Percentiles rank a stretch among this genome's conserved stretches.
Conservation (phyloP, 1,140 invertebrate species). For the Trichonephila inaurata region DNA sequence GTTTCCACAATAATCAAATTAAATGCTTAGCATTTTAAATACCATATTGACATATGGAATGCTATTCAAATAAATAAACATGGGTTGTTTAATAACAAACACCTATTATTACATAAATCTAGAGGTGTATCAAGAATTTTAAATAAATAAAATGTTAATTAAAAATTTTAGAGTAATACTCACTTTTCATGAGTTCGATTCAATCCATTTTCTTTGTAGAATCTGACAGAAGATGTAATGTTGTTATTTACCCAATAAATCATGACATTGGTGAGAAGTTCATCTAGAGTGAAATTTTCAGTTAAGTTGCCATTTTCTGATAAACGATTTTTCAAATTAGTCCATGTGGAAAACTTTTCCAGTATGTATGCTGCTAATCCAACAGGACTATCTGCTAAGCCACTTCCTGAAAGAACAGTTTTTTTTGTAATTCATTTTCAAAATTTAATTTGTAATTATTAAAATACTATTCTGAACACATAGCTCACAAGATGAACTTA, state of each 20-base stretch:
- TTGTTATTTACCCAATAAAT: constrained; percentile 90
- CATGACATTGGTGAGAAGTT: constrained; percentile 93
- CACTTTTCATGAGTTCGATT: background rate
- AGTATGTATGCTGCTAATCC: constrained; percentile 82
- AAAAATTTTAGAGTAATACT: background rate
- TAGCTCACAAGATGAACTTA: too few species aligned
- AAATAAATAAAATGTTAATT: too few species aligned
- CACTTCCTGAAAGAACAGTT: background rate
- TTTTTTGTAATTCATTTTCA: background rate
- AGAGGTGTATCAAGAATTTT: too few species aligned
- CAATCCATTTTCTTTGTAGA: constrained; percentile 86
- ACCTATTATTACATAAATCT: too few species aligned
- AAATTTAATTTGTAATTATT: background rate
- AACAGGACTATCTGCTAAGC: constrained; percentile 28
- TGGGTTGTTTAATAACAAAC: too few species aligned
- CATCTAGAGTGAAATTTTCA: constrained; percentile 85
- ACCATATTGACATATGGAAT: too few species aligned
- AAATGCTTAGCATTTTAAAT: too few species aligned
- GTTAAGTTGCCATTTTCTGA: constrained; percentile 87
- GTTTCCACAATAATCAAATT: too few species aligned
- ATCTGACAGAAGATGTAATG: constrained; percentile 88
- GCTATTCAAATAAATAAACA: too few species aligned
- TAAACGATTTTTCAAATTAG: constrained; percentile 66
- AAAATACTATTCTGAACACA: background rate
- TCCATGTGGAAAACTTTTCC: constrained; percentile 88